These are phyloP conservation scores for Mionectes macconnelli DNA, from an alignment of 2,113 vertebrate genomes.

Conservation along the genomic window DNA sequence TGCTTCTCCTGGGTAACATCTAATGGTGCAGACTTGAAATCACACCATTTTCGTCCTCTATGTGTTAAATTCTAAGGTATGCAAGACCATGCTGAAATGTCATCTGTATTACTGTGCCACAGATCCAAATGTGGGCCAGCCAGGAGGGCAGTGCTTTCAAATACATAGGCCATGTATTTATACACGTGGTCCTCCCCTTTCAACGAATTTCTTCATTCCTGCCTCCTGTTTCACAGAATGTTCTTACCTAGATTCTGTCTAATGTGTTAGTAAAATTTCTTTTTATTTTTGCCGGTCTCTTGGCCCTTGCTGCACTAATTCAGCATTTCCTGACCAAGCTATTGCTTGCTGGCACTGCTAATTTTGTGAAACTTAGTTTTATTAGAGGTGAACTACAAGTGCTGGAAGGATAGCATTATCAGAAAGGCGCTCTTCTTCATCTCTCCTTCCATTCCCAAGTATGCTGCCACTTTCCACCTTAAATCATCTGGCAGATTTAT, in stretches of 20 bases:
- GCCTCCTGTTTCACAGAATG: conserved; percentile 16
- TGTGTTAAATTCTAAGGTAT: neutral
- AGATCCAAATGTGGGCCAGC: neutral
- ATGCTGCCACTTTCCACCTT: neutral
- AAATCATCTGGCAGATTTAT: neutral
- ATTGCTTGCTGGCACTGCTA: neutral
- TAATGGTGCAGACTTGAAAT: neutral
- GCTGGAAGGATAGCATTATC: neutral
- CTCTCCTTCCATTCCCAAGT: neutral
- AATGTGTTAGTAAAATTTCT: conserved; percentile 27
- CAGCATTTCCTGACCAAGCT: neutral
- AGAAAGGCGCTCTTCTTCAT: neutral
- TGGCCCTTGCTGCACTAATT: neutral
- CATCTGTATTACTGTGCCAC: conserved; percentile 6
- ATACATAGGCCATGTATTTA: conserved; percentile 10
- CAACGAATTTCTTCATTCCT: conserved; percentile 46
- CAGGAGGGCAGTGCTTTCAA: conserved; percentile 31
- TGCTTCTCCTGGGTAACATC: neutral
- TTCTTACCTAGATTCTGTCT: neutral
- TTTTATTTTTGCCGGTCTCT: neutral
- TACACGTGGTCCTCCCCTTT: neutral
- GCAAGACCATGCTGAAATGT: neutral
- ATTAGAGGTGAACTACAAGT: neutral
- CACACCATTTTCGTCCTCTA: neutral
- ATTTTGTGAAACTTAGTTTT: neutral